Evolutionary conservation across 35 echinoderm and acorn worm species (phyloP).

Genomic region (Ptychodera flava): DNA sequence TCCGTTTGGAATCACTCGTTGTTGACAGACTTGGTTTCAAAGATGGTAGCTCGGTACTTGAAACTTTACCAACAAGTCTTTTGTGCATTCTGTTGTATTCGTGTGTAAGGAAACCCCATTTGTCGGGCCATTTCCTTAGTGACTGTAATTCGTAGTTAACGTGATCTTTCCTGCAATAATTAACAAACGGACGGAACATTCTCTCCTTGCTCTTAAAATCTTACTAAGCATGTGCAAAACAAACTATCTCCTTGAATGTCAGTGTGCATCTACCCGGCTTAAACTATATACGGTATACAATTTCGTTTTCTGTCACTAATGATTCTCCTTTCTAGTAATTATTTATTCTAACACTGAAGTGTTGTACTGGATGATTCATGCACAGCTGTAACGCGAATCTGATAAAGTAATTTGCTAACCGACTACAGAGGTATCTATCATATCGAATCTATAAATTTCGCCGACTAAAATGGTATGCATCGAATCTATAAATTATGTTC

Average conservation of each 20-base stretch:
- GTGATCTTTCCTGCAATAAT: slow-evolving; percentile 85
- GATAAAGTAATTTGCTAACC: no score
- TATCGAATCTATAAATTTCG: no score
- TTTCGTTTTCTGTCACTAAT: neutral
- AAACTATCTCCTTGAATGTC: neutral
- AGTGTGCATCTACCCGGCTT: neutral
- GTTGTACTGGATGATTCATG: no score
- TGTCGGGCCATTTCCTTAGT: slow-evolving; percentile 82
- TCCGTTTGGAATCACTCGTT: no score
- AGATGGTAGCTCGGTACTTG: neutral
- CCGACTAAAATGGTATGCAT: no score
- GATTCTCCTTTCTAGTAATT: neutral
- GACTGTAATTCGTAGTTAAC: slow-evolving; percentile 87
- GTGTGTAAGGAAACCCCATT: slow-evolving; percentile 80
- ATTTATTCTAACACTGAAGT: neutral
- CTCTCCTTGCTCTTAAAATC: neutral
- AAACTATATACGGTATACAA: neutral
- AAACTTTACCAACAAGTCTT: slow-evolving; percentile 40
- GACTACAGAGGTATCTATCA: no score
- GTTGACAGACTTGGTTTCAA: neutral
- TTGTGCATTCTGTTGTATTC: slow-evolving; percentile 80
- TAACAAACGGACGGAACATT: neutral
- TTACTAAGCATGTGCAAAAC: neutral
- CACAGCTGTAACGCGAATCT: no score
- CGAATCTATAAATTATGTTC: no score